Evolutionary conservation across 2,113 vertebrate genomes (phyloP).

Genomic region (Uria lomvia): DNA sequence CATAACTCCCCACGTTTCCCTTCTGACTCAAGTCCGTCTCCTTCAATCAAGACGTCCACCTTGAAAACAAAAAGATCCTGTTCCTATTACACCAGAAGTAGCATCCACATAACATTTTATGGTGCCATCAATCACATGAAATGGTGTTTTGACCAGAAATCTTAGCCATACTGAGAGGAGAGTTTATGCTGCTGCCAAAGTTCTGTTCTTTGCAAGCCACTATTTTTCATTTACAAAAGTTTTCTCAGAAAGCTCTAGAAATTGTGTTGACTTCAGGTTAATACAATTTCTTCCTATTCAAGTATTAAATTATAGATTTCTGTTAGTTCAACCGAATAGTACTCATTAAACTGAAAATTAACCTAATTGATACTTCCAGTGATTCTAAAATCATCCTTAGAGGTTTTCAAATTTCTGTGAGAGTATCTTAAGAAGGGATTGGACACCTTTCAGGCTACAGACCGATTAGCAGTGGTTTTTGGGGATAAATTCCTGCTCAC

Average conservation of each 20-base stretch:
- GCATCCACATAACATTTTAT: neutral
- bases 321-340: neutral
- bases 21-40: neutral
- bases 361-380: neutral
- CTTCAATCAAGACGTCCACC: neutral
- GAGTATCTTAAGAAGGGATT: neutral
- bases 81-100: neutral
- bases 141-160: neutral
- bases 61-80: fast-evolving
- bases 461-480: neutral
- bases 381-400: neutral
- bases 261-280: neutral
- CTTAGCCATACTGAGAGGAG: neutral
- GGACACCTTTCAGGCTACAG: neutral
- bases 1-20: fast-evolving
- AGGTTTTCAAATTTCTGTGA: neutral
- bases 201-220: neutral
- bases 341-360: neutral
- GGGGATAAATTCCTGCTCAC: neutral
- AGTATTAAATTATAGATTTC: neutral
- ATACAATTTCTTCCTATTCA: neutral
- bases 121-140: neutral
- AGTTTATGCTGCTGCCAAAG: neutral
- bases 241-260: neutral
- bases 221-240: neutral